Base-by-base conservation (phyloP, 2,888 invertebrate genomes). In the Sturmia bella region DNA sequence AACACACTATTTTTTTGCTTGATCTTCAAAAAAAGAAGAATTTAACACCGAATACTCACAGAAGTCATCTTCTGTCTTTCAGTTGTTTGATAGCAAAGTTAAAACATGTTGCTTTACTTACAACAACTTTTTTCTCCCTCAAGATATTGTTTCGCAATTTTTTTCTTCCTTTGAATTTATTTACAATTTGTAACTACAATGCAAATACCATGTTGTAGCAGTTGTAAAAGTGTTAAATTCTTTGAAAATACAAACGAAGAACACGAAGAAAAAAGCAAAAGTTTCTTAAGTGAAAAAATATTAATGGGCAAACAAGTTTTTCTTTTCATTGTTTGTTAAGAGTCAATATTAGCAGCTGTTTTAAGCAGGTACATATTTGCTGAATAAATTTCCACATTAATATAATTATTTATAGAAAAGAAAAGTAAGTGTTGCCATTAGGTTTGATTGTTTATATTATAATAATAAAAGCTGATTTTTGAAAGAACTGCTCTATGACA, bases 201-300 rank as follows among this genome's bases (percentile, higher is more conserved):
- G 41, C 32, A 69, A 69, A 69, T 57, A 57, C 43, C 13, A n/a
- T 57, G 57, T 15, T 57, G 24, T 45, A 21, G 72, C 61, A 41
- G 61, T 52, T 72, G 39, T 61, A 73, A 73, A 79, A 79, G 79
- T 79, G 79, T 79, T 68, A 79, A 66, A 73, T 79, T 64, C 59
- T 43, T 66, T 68, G 0, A 32, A 61, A 64, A n/a, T 43, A 41
- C 37, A 43, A 69, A 15, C n/a, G n/a, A n/a, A n/a, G n/a, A 13
- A 19, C 50, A 43, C 27, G 43, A 39, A 9, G 9, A 32, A 7
- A 32, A 27, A 27, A 4, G 27, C 3, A 50, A 61, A 57, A 12
- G 21, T 37, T 37, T 50, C 15, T 3, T 15, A n/a, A 17, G 12
- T 9, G n/a, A 54, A 32, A 52, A n/a, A 52, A 64, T 19, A 69